Evolutionary conservation across 2,888 invertebrate genomes (phyloP), one percentile per base, ranked within the genome.

Genomic region (Idaea straminata): DNA sequence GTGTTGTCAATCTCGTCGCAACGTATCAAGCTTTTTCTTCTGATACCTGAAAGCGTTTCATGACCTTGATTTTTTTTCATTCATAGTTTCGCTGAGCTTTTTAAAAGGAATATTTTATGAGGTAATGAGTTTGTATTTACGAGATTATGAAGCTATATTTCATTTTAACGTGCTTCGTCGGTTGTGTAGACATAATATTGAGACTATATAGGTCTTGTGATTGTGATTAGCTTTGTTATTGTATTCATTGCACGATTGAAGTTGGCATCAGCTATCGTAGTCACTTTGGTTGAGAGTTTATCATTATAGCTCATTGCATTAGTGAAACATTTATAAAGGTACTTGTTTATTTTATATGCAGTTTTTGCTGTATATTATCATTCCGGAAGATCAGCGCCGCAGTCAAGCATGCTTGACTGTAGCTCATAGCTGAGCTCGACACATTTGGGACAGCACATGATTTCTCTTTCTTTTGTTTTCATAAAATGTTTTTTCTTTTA

Each of bases 1-100:
- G 85, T 83, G 78, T 83, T 86, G 77, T 91, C 87, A 69, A 85
- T 86, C 65, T 91, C 91, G 15, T 91, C 91, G 59, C 82, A 80
- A 0, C 88, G 82, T 57, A 83, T 71, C 35, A 82, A 60, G 67
- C 80, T 84, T 74, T 89, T 89, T 68, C 88, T 84, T 66, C 78
- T 81, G 61, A 80, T 71, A 64, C 83, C 88, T 89, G 82, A 4
- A 78, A 80, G 64, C 74, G 69, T 67, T 25, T 25, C 59, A 13
- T 47, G 10, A 47, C 47, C 47, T 47, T 47, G 47, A 47, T 47
- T 47, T 47, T 47, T 47, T 47, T 47, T 47, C 47, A 47, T 47
- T 47, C 47, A 47, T 47, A 47, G 13, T 47, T 47, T 10, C 47
- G 13, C 25, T 35, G 16, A 5, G 47, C 66, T 66, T 59, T 59